Evolutionary conservation across 2,113 vertebrate genomes (phyloP).

Genomic region (Callithrix jacchus): DNA sequence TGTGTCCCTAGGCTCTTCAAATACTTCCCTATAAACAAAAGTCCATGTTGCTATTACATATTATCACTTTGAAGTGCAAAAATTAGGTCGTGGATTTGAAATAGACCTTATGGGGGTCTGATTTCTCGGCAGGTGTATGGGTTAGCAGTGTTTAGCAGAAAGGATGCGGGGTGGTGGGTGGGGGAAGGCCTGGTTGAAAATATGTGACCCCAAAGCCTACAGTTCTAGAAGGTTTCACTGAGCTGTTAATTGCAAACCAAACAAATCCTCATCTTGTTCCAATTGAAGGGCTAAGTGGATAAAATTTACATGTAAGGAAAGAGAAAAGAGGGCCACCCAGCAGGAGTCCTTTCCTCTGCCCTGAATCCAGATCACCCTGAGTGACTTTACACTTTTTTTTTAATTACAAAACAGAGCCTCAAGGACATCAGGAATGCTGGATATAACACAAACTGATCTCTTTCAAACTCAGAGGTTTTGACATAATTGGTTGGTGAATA

Average conservation of each 20-base stretch:
- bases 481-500: neutral
- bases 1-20: neutral
- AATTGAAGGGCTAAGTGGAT: slow-evolving; percentile 4
- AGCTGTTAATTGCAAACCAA: slow-evolving; percentile 48
- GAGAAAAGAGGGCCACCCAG: slow-evolving; percentile 34
- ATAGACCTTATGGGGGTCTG: neutral
- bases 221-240: slow-evolving; percentile 25
- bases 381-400: neutral
- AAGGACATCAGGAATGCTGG: neutral
- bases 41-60: neutral
- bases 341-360: neutral
- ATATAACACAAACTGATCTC: neutral
- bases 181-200: neutral
- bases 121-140: neutral
- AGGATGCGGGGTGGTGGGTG: neutral
- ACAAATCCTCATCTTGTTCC: slow-evolving; percentile 52
- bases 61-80: neutral
- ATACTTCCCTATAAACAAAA: slow-evolving; percentile 37
- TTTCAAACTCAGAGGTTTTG: neutral
- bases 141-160: neutral
- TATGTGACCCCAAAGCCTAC: neutral
- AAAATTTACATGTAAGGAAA: neutral
- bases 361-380: neutral
- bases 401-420: neutral
- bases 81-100: neutral